phyloP scores from a whole-genome alignment of 2,888 invertebrate genomes.

The Mechanitis messenoides region DNA sequence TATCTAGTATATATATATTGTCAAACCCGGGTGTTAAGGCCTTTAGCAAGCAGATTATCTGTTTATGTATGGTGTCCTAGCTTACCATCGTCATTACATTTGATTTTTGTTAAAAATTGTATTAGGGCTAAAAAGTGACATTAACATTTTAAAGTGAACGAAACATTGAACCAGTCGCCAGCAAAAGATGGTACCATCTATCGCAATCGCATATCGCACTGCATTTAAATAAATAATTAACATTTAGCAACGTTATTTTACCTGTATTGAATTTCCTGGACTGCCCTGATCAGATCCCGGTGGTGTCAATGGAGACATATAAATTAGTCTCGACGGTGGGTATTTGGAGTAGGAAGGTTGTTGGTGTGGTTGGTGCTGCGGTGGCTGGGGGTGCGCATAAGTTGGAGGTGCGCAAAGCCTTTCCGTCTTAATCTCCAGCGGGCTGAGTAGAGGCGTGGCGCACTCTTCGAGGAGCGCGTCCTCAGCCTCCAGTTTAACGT shows the following conservation, averaged over 20 bases:
- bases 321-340: constrained; percentile 75
- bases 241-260: constrained; percentile 36
- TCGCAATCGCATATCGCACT: constrained; percentile 38
- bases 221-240: constrained; percentile 3
- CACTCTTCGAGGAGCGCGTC: constrained; percentile 76
- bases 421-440: constrained; percentile 88
- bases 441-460: constrained; percentile 84
- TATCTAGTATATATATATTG: constrained; percentile 11
- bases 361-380: constrained; percentile 46
- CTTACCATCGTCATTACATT: constrained; percentile 23
- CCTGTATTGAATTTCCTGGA: constrained; percentile 82
- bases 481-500: constrained; percentile 88
- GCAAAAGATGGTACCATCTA: constrained; percentile 63
- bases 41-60: no score
- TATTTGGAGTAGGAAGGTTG: constrained; percentile 65
- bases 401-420: constrained; percentile 78
- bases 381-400: constrained; percentile 49
- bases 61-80: constrained; percentile 24
- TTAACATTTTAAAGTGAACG: constrained; percentile 35
- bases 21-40: not conserved
- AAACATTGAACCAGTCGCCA: constrained; percentile 44
- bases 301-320: constrained; percentile 90
- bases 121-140: constrained; percentile 13
- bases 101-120: not conserved
- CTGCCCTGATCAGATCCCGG: constrained; percentile 93